Evolutionary conservation across 2,797 vertebrate species (phyloP).

Genomic region (Lacerta bilineata): DNA sequence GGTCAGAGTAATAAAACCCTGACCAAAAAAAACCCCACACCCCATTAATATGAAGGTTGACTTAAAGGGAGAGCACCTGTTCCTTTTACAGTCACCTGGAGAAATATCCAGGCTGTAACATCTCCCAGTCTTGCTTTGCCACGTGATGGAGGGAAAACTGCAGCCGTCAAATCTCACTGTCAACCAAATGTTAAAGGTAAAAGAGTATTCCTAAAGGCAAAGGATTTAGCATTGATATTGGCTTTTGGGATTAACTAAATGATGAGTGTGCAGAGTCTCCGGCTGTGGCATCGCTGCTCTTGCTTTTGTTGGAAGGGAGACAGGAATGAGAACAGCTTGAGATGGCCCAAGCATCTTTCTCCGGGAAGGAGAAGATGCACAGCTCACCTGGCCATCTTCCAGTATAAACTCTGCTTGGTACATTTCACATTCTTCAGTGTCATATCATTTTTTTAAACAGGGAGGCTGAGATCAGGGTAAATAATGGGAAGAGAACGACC

Average conservation of each 20-base stretch:
- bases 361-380: background rate
- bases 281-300: background rate
- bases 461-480: background rate
- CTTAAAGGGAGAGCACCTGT: background rate
- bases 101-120: background rate
- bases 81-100: background rate
- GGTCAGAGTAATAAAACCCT: background rate
- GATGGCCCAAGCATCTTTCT: fast-evolving
- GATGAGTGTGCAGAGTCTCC: background rate
- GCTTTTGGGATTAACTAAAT: conserved; percentile 8
- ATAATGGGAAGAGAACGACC: background rate
- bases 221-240: background rate
- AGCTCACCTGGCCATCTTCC: background rate
- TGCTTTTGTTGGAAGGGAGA: conserved; percentile 28
- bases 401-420: background rate
- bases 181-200: background rate
- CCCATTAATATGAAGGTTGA: background rate
- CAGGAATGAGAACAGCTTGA: background rate
- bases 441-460: conserved; percentile 13
- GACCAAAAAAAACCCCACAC: no score
- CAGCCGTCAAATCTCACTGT: background rate
- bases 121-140: background rate
- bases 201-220: background rate
- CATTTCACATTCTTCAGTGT: background rate
- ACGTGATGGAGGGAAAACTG: background rate